Percentiles rank a stretch among this genome's conserved stretches.
Evolutionary conservation across 2,888 invertebrate genomes (phyloP).

Genomic region (Erebia epiphron): DNA sequence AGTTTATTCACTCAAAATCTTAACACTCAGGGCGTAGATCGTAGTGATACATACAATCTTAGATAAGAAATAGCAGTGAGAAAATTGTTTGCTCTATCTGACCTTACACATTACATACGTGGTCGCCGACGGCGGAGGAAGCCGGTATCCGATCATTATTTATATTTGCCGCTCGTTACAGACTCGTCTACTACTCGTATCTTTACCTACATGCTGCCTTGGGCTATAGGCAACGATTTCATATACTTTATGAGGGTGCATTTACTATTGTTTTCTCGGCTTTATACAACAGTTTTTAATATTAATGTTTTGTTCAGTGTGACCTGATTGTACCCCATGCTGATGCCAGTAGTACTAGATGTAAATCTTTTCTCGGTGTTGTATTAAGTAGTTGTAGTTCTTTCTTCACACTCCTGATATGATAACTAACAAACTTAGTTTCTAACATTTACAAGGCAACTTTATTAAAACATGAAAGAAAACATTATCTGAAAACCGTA

Average conservation of each 20-base stretch:
- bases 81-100: conserved; percentile 23
- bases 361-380: too few relatives aligned
- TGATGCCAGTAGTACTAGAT: not conserved
- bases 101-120: conserved; percentile 33
- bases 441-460: too few relatives aligned
- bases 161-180: conserved; percentile 44
- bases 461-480: too few relatives aligned
- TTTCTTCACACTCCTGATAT: too few relatives aligned
- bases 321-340: not conserved
- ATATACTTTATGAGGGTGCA: conserved; percentile 17
- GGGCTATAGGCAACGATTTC: conserved; percentile 27
- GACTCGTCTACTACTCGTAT: conserved; percentile 20
- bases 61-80: conserved; percentile 21
- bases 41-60: not conserved
- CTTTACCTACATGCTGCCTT: conserved; percentile 14
- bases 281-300: conserved; percentile 6
- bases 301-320: not conserved
- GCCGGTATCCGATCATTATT: conserved; percentile 63
- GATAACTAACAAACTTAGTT: too few relatives aligned
- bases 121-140: conserved; percentile 56
- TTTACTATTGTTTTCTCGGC: conserved; percentile 18
- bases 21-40: not conserved
- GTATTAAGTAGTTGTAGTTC: too few relatives aligned
- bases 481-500: too few relatives aligned
- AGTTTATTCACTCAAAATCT: not conserved